Evolutionary conservation across 2,888 invertebrate species (phyloP).

Genomic region (Helobdella robusta): DNA sequence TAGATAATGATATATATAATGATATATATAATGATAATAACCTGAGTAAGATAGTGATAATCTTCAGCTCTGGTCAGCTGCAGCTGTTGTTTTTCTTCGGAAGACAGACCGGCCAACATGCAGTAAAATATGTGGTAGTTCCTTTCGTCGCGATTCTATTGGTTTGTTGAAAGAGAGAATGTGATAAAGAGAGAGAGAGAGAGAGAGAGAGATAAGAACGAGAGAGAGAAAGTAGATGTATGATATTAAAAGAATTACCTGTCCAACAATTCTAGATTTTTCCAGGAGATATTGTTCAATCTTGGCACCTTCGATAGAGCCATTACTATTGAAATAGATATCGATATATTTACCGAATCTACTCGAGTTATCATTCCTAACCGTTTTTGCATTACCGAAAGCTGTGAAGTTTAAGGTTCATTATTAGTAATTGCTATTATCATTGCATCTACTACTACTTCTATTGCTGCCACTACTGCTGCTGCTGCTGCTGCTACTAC

Average conservation of each 20-base stretch:
- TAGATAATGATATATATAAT: constrained; percentile 1
- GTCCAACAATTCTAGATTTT: constrained; percentile 90
- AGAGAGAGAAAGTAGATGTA: background rate
- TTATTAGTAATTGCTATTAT: too few species aligned
- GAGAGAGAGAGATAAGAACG: background rate
- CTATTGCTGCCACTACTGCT: too few species aligned
- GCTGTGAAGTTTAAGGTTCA: constrained; percentile 56
- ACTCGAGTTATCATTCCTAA: constrained; percentile 95
- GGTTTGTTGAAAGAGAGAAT: background rate
- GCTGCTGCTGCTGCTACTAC: too few species aligned
- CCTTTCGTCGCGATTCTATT: constrained; percentile 72
- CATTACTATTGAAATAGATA: constrained; percentile 86
- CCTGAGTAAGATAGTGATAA: constrained; percentile 76
- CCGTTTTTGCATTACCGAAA: constrained; percentile 98
- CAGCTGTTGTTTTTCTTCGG: constrained; percentile 79
- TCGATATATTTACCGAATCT: constrained; percentile 98
- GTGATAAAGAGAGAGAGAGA: background rate
- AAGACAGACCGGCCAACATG: constrained; percentile 81
- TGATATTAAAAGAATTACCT: constrained; percentile 48
- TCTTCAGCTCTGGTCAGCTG: constrained; percentile 78
- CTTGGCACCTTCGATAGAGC: constrained; percentile 95
- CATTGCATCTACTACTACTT: too few species aligned
- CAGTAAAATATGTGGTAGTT: constrained; percentile 95
- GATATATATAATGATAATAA: constrained; percentile 7
- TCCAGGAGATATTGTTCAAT: constrained; percentile 97